Conservation (phyloP, 2,113 vertebrate species). For the Poecile atricapillus region DNA sequence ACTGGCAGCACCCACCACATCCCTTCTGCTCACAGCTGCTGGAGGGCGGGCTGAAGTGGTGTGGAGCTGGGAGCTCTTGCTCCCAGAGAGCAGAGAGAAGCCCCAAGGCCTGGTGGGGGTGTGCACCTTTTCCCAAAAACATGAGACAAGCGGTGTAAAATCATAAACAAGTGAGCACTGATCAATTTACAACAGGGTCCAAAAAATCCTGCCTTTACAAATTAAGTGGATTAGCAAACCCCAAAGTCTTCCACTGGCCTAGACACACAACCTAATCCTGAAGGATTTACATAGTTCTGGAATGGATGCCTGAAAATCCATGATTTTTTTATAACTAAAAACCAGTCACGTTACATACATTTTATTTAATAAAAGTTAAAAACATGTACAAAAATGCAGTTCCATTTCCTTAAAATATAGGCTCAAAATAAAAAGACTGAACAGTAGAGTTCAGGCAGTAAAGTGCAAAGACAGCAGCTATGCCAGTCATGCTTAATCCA, state of each 20-base stretch:
- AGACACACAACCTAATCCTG: not conserved
- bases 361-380: conserved; percentile 64
- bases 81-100: not conserved
- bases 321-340: conserved; percentile 32
- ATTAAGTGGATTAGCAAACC: not conserved
- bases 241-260: not conserved
- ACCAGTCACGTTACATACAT: conserved; percentile 28
- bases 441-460: conserved; percentile 51
- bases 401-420: conserved; percentile 60
- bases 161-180: not conserved
- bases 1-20: not conserved
- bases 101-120: not conserved
- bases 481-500: not conserved
- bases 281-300: not conserved
- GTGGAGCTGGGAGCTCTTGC: accelerated
- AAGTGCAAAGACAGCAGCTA: conserved; percentile 63
- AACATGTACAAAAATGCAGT: conserved; percentile 59
- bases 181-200: not conserved
- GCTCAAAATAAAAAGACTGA: conserved; percentile 53
- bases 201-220: not conserved
- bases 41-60: not conserved
- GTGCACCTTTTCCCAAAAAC: not conserved
- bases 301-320: not conserved
- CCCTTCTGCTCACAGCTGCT: not conserved
- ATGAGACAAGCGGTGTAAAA: accelerated